Percentiles rank a stretch among this genome's conserved stretches.
Evolutionary conservation across 1,140 invertebrate genomes (phyloP).

Genomic region (Danaus melanippus): DNA sequence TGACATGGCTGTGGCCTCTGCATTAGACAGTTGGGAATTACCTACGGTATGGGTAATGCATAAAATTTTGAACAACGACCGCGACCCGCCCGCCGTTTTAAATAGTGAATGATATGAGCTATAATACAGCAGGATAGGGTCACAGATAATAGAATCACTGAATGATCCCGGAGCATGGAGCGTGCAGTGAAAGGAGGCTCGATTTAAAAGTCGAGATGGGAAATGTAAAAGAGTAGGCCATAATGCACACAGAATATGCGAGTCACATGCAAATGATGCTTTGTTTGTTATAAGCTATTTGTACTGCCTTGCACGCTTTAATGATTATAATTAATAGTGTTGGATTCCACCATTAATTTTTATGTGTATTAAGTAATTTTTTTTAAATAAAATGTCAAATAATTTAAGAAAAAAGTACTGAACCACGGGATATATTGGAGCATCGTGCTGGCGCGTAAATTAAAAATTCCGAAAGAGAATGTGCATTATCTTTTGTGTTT

Average conservation of each 20-base stretch:
- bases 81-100: slow-evolving; percentile 24
- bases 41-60: slow-evolving; percentile 32
- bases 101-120: slow-evolving; percentile 22
- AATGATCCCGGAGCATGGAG: slow-evolving; percentile 14
- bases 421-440: slow-evolving; percentile 15
- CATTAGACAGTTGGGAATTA: slow-evolving; percentile 31
- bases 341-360: slow-evolving; percentile 4
- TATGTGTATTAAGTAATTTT: slow-evolving; percentile 5
- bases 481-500: slow-evolving; percentile 21
- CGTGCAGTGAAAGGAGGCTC: slow-evolving; percentile 3
- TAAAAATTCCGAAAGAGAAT: slow-evolving; percentile 25
- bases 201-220: slow-evolving; percentile 17
- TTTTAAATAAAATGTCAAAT: slow-evolving; percentile 19
- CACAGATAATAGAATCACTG: slow-evolving; percentile 21
- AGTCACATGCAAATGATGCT: slow-evolving; percentile 16
- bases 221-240: slow-evolving; percentile 13
- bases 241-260: slow-evolving; percentile 8
- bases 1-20: slow-evolving; percentile 25
- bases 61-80: slow-evolving; percentile 34
- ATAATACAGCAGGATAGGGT: slow-evolving; percentile 21
- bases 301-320: no score
- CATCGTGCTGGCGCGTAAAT: slow-evolving; percentile 21
- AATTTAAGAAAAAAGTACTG: slow-evolving; percentile 14
- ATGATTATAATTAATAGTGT: slow-evolving; percentile 6
- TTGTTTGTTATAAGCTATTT: slow-evolving; percentile 10